Base-by-base conservation (phyloP, 2,113 vertebrate genomes). In the Notothenia coriiceps region DNA sequence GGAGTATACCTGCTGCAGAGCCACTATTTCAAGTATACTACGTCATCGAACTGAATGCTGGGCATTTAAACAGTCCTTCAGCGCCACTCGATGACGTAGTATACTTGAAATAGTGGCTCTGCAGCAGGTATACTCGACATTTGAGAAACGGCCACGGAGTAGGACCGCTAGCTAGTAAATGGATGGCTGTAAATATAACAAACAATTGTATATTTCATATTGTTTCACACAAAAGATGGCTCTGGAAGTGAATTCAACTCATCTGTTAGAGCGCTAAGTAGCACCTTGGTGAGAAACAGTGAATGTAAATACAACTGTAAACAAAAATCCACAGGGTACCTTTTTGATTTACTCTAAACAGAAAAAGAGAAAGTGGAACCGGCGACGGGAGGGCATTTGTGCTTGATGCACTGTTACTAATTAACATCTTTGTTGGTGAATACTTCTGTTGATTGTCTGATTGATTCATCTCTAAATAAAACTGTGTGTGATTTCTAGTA, bases 311-410 rank as follows among this genome's bases (percentile, higher is more conserved):
- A 47, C 3, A 5, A 60, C 72, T 66, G 49, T 61, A 66, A 40
- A 14, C 57, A 54, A 64, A 50, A 67, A 47, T 43, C 47, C 33
- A 59, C 51, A 29, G 2, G 11, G 10, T n/a, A 20, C 44, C 52
- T 79, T 54, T 40, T 40, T 40, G 7, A 43, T 80, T 70, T 70
- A 6, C 49, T 8, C 20, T 14, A 25, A 33, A 22, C 52, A 49
- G 12, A 51, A 35, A 46, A 63, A 54, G n/a, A 51, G 10, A 15
- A 65, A 44, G 18, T 44, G 51, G 11, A 62, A 77, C 44, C 29
- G 56, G 17, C 20, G 5, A 18, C 49, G 13, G 25, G 52, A 70
- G 22, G 44, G 10, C 7, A 14, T 80, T 64, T 69, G 50, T 40
- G 10, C 18, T 67, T 63, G 18, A 61, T 18, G 5, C 33, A 6